Evolutionary conservation across 2,113 vertebrate species (phyloP).

Genomic region (Pimephales promelas): DNA sequence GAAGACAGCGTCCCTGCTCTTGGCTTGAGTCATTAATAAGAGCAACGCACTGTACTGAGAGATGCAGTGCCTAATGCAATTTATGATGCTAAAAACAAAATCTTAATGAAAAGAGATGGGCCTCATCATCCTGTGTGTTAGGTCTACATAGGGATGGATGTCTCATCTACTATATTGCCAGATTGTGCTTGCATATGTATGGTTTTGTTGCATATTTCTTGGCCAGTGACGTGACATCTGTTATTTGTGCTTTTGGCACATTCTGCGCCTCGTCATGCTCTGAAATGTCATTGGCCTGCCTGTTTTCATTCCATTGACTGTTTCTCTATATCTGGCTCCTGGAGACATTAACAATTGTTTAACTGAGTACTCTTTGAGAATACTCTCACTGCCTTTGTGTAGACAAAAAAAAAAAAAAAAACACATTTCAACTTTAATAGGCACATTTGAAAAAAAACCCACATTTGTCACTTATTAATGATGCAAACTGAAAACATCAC

Average conservation of each 20-base stretch:
- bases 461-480: slow-evolving; percentile 16
- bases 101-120: slow-evolving; percentile 32
- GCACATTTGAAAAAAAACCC: too few relatives aligned
- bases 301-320: slow-evolving; percentile 27
- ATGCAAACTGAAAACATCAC: slow-evolving; percentile 3
- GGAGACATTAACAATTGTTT: background rate
- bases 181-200: slow-evolving; percentile 1
- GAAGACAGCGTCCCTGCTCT: slow-evolving; percentile 13
- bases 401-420: background rate
- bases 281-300: slow-evolving; percentile 31
- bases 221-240: slow-evolving; percentile 6
- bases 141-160: slow-evolving; percentile 1
- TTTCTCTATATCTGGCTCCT: background rate
- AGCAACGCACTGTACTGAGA: slow-evolving; percentile 37
- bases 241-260: slow-evolving; percentile 23
- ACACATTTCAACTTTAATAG: background rate
- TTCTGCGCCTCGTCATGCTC: background rate
- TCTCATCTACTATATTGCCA: slow-evolving; percentile 5
- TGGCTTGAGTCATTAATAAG: slow-evolving; percentile 55
- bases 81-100: slow-evolving; percentile 46
- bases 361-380: background rate
- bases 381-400: background rate
- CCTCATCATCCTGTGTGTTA: slow-evolving; percentile 30
- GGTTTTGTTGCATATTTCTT: slow-evolving; percentile 16
- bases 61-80: slow-evolving; percentile 32